Base-by-base conservation (phyloP, 2,113 vertebrate species). In the Atrichornis clamosus region DNA sequence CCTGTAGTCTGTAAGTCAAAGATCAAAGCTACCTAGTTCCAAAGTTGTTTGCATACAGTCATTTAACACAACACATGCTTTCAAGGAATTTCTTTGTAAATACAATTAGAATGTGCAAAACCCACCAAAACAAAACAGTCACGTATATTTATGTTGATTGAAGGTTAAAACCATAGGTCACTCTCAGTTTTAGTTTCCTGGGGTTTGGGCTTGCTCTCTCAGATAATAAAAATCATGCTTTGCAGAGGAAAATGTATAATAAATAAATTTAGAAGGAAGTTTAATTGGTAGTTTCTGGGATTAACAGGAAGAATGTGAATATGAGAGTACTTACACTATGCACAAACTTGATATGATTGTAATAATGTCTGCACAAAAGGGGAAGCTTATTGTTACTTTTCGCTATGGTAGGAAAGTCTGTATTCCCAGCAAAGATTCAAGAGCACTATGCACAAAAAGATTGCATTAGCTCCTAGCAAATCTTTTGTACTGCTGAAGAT, bases 21-120 rank as follows among this genome's bases (percentile, higher is more conserved):
- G 96, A 97, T 96, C 97, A 97, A 97, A 97, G 97, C 95, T 94
- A 50, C 55, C 63, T 73, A 83, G 52, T 87, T 93, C 86, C 82
- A 89, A 94, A 97, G 90, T 94, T 95, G 92, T 95, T 97, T 96
- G 92, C 65, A 60, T 90, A 41, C 91, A 87, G 55, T 80, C 65
- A 65, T 72, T 95, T 76, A 68, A 68, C 63, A 89, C 44, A 96
- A 77, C 69, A 94, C 39, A 20, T 68, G 75, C 82, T 97, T 96
- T 97, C 94, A 91, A 97, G 89, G 95, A 94, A 90, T 92, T 94
- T 95, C 94, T 96, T 97, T 96, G 94, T 91, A 96, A 97, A 90
- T 94, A 96, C 83, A 96, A 97, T 96, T 96, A 96, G 55, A 97
- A 96, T 65, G 90, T 97, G 94, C 95, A 95, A 97, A 97, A 96